Base-by-base conservation (phyloP, 1,140 invertebrate species). In the Aphaenogaster ashmeadi region DNA sequence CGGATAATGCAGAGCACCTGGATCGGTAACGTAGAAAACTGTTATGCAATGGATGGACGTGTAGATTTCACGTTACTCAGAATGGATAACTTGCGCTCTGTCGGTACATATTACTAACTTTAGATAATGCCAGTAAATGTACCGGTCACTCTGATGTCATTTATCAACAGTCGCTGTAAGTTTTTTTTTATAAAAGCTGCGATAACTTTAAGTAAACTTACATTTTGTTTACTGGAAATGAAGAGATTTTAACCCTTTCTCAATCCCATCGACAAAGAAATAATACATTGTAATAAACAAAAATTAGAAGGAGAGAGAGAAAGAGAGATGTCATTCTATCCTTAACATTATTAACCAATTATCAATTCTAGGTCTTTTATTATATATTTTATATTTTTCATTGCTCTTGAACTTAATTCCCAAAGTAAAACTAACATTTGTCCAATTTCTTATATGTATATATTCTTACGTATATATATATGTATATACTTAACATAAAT, bases 1-100 rank as follows among this genome's bases (percentile, higher is more conserved):
- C n/a, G 27, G 79, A 54, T 81, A 56, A 71, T 41, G n/a, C 36
- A 81, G 21, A 6, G 3, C 27, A 41, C 5, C 0, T 41, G 0
- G n/a, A 38, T 81, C 64, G 78, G 36, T 69, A 81, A 69, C 2
- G 47, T 67, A 81, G 79, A 47, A 38, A 81, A 71, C 52, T 81
- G 3, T 33, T 18, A 11, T 56, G 38, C 47, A 13, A 36, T 41
- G 8, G 52, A 56, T 58, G 66, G 38, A 33, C 9, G 33, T 81
- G 66, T 56, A 56, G 66, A 56, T 44, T 18, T 36, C 50, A 36
- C n/a, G 5, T 71, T 71, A n/a, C 36, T 44, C 9, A 15, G 50
- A 33, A 41, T 71, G 0, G 79, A 21, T 81, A 56, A 71, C 18
- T 41, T 36, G 15, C 5, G 4, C 18, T 67, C 33, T 21, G 6